Evolutionary conservation across 2,888 invertebrate genomes (phyloP).

Genomic region (Campoplex nolae): DNA sequence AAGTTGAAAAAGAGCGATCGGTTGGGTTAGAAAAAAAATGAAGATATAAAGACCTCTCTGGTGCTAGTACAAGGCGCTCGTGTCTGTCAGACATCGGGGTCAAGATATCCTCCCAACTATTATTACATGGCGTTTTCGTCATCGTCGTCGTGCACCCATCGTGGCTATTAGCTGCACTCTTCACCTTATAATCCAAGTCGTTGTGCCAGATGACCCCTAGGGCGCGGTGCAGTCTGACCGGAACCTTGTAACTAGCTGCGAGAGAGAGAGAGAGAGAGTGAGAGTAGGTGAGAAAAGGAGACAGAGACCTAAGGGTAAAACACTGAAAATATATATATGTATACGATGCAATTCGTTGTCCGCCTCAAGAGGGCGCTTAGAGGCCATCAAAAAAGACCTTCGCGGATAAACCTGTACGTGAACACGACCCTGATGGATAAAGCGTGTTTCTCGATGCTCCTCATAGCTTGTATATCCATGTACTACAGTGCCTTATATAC

Average conservation of each 20-base stretch:
- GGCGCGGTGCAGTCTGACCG: conserved; percentile 74
- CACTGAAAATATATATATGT: conserved; percentile 2
- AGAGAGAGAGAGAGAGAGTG: conserved; percentile 17
- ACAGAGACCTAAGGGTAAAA: not conserved
- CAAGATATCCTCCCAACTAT: conserved; percentile 78
- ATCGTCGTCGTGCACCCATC: conserved; percentile 60
- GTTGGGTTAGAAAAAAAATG: conserved; percentile 29
- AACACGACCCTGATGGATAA: conserved; percentile 52
- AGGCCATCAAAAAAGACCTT: conserved; percentile 38
- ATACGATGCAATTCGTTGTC: conserved; percentile 35
- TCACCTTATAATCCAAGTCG: conserved; percentile 78
- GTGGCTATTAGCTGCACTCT: conserved; percentile 77
- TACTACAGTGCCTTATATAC: not conserved
- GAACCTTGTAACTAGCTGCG: conserved; percentile 68
- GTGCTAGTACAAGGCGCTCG: conserved; percentile 79
- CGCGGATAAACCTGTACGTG: conserved; percentile 45
- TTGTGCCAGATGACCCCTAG: conserved; percentile 75
- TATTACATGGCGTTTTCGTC: conserved; percentile 56
- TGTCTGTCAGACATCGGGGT: conserved; percentile 78
- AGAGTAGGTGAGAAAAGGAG: not conserved
- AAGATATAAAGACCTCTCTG: conserved; percentile 37
- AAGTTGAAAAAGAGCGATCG: conserved; percentile 32
- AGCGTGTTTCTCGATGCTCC: conserved; percentile 43
- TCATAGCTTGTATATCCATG: not conserved
- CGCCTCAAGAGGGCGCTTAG: conserved; percentile 13